Evolutionary conservation across 2,888 invertebrate species (phyloP), one percentile per base, ranked within the genome.

Genomic region (Fabriciana adippe): DNA sequence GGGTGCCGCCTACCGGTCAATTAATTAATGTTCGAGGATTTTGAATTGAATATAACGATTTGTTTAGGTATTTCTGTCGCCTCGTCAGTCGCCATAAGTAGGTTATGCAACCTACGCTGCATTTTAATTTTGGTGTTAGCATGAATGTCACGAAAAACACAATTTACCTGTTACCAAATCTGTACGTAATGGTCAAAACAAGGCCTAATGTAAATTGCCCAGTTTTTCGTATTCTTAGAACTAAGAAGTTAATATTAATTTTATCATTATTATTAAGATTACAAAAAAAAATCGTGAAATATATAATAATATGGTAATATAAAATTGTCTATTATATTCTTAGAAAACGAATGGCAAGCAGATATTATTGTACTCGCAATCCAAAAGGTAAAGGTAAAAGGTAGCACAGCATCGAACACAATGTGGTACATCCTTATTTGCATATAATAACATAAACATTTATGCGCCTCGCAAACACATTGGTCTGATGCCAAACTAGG

Each of bases 41-140:
- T 75, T 78, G 54, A 63, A 55, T 65, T 62, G 65, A 59, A 62
- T 68, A 78, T 83, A 83, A 82, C 78, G 79, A 82, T 86, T 84
- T 82, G 83, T 84, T 85, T 75, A 76, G 72, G 75, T 78, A 79
- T 78, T 77, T 77, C 77, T 53, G 76, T 79, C 79, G 76, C 72
- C 76, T 76, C 77, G 73, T 78, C 76, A 70, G 73, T 66, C 66
- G 70, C 76, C 76, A 74, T 78, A 79, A 77, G 75, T 76, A 76
- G 80, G 77, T 73, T 75, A 74, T 67, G 73, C 82, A 72, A 73
- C 83, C 83, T 81, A 84, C 83, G 80, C 81, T 67, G 74, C 72
- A 73, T 75, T 79, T 78, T 77, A 75, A 80, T 81, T 81, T 74
- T 72, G 75, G 78, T 75, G 75, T 77, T 76, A 75, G 75, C 75